A percentile compares a stretch with the other conserved stretches of the same genome.
These are phyloP conservation scores for Dichetophora obliterata DNA, from an alignment of 2,888 invertebrate species.

Conservation along the genomic window DNA sequence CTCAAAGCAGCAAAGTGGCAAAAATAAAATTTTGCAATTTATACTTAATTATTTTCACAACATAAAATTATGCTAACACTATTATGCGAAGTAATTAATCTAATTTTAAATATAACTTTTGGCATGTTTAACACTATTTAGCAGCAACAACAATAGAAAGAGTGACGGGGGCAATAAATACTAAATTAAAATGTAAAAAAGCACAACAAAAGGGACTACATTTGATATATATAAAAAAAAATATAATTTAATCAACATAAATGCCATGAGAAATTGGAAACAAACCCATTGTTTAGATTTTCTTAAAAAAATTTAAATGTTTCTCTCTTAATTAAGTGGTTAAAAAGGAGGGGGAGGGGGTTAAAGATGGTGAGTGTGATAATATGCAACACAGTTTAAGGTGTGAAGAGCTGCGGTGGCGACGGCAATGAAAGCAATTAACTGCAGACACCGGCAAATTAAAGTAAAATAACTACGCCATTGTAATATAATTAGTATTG, in stretches of 20 bases:
- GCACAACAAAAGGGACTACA: not conserved
- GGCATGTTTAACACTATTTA: conserved; percentile 4
- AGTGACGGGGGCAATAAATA: not conserved
- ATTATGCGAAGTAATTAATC: not conserved
- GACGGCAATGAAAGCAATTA: conserved; percentile 3
- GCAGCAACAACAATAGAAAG: not conserved
- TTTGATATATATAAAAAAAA: no score
- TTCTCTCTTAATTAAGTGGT: not conserved
- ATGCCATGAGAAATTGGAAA: conserved; percentile 11
- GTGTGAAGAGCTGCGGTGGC: not conserved
- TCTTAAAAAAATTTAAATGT: no score
- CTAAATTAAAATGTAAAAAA: not conserved
- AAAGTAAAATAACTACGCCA: not conserved
- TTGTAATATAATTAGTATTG: not conserved
- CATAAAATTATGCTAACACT: conserved; percentile 15
- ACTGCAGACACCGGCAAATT: not conserved
- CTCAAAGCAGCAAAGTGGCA: no score
- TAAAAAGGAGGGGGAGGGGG: not conserved
- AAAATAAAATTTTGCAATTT: no score
- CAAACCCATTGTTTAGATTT: not conserved
- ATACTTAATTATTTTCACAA: not conserved
- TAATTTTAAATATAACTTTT: conserved; percentile 1
- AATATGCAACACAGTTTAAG: not conserved
- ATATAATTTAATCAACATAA: conserved; percentile 12
- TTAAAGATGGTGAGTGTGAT: not conserved